Conservation (phyloP, 2,113 vertebrate genomes). For the Girardinichthys multiradiatus region DNA sequence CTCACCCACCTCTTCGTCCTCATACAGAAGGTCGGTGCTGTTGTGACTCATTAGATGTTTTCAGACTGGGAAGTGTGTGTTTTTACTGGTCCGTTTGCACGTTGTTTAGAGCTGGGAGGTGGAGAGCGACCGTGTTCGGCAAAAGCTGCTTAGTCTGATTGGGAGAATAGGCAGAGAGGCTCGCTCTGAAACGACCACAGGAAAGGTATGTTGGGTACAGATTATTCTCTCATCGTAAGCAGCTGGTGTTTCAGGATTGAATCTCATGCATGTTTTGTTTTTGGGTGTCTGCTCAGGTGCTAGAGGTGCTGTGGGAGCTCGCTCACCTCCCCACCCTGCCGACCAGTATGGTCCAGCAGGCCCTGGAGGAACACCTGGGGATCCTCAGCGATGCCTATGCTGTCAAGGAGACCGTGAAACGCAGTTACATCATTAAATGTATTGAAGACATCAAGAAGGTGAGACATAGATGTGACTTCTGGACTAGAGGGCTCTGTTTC, state of each 20-base stretch:
- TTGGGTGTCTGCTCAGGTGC: conserved; percentile 81
- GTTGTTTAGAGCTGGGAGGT: conserved; percentile 93
- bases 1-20: conserved; percentile 97
- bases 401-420: conserved; percentile 94
- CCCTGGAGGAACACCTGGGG: conserved; percentile 94
- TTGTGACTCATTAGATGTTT: neutral
- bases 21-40: conserved; percentile 90
- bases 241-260: neutral
- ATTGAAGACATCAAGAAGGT: conserved; percentile 99
- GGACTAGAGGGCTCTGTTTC: too few species aligned
- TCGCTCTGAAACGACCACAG: conserved; percentile 93
- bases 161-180: conserved; percentile 96
- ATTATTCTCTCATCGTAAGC: neutral
- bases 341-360: conserved; percentile 93
- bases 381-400: conserved; percentile 98
- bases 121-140: conserved; percentile 93
- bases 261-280: conserved; percentile 4
- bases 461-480: conserved; percentile 19
- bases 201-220: conserved; percentile 82
- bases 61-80: neutral
- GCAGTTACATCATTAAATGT: conserved; percentile 97
- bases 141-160: conserved; percentile 96
- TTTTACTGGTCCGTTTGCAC: neutral
- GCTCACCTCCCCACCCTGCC: conserved; percentile 95
- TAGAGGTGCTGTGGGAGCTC: conserved; percentile 97